Conservation (phyloP, 2,113 vertebrate genomes). For the Grallaria varia region DNA sequence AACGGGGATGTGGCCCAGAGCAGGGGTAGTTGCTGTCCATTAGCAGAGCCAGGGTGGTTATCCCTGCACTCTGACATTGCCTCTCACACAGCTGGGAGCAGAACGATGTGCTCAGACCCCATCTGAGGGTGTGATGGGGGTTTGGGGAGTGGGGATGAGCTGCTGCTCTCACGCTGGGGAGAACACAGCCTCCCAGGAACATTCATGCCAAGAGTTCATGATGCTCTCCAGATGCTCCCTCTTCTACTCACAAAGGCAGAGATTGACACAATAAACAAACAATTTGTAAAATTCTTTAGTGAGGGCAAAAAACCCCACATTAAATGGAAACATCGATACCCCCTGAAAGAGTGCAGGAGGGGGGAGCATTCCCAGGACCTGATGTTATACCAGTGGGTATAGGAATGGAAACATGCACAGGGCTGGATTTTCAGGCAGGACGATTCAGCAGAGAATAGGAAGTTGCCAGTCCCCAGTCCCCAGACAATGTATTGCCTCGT, state of each 20-base stretch:
- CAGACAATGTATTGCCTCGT: not conserved
- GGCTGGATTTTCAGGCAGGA: not conserved
- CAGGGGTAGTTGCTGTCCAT: not conserved
- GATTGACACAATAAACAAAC: conserved; percentile 75
- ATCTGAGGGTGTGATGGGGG: conserved; percentile 18
- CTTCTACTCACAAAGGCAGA: conserved; percentile 59
- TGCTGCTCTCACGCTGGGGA: conserved; percentile 61
- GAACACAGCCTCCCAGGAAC: conserved; percentile 49
- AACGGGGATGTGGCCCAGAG: not conserved
- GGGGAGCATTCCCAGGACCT: conserved; percentile 55
- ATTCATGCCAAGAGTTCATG: conserved; percentile 69
- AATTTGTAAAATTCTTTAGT: conserved; percentile 73
- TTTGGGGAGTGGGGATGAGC: conserved; percentile 45
- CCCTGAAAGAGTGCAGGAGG: conserved; percentile 51
- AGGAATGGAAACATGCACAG: conserved; percentile 44
- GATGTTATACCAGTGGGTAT: conserved; percentile 51
- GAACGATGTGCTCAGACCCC: not conserved
- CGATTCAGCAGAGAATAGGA: conserved; percentile 3
- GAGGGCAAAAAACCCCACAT: conserved; percentile 61
- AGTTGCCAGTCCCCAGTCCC: not conserved
- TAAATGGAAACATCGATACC: conserved; percentile 71
- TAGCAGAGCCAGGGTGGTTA: fast-evolving
- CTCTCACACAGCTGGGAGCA: not conserved
- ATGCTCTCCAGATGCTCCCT: conserved; percentile 78
- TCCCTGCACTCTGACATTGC: not conserved